A percentile compares a stretch with the other conserved stretches of the same genome.
Conservation (phyloP, 2,113 vertebrate species). For the Gallinago undulata region DNA sequence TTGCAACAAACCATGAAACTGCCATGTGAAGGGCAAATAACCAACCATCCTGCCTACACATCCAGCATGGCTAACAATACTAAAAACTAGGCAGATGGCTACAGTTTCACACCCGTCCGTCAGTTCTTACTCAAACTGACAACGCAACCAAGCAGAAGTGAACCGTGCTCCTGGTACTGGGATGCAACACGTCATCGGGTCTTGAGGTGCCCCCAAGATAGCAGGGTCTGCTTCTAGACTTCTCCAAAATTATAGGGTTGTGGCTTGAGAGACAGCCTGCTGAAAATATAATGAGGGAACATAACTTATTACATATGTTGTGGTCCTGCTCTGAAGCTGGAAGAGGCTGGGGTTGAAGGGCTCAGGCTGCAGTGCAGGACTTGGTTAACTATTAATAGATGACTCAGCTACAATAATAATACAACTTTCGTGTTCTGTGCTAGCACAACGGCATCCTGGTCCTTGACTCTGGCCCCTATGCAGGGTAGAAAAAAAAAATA, state of each 20-base stretch:
- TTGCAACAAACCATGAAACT: not conserved
- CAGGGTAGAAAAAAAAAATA: not conserved
- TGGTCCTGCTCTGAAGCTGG: conserved; percentile 3
- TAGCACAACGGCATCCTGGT: not conserved
- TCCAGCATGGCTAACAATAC: not conserved
- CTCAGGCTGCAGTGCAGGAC: not conserved
- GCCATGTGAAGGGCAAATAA: not conserved
- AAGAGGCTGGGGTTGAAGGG: not conserved
- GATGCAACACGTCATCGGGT: not conserved
- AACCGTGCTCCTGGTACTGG: not conserved
- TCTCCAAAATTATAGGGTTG: conserved; percentile 26
- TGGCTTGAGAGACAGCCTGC: not conserved
- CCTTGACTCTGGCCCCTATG: not conserved
- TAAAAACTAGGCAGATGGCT: not conserved
- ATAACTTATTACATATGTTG: not conserved
- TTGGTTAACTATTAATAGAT: conserved; percentile 63
- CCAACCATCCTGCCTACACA: not conserved
- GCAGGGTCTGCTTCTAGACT: not conserved
- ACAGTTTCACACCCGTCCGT: not conserved
- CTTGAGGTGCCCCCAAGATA: not conserved
- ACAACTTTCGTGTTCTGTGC: not conserved
- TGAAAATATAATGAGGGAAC: conserved; percentile 31
- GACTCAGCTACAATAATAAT: conserved; percentile 42
- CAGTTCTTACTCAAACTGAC: not conserved
- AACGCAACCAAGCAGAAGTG: not conserved